phyloP scores from a whole-genome alignment of 2,113 vertebrate species.

The Mola mola region DNA sequence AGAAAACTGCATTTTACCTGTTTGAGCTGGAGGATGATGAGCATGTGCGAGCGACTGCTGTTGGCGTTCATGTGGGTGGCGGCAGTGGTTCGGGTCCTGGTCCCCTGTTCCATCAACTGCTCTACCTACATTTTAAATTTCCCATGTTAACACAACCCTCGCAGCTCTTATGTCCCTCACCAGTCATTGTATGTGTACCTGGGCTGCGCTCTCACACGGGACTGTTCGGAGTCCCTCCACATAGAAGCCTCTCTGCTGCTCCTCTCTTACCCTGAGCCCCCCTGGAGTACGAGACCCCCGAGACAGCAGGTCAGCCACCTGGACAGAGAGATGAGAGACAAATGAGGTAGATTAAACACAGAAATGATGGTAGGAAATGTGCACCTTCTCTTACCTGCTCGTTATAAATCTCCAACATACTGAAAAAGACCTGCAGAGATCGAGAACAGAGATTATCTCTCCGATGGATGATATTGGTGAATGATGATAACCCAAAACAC shows the following conservation, averaged over 20 bases:
- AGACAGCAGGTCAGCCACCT: conserved; percentile 88
- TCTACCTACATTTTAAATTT: conserved; percentile 75
- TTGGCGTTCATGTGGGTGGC: conserved; percentile 88
- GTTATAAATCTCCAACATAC: conserved; percentile 92
- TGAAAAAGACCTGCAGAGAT: conserved; percentile 85
- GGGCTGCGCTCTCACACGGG: conserved; percentile 85
- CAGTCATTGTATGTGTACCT: conserved; percentile 70
- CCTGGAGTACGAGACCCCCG: conserved; percentile 76
- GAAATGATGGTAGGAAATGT: neutral
- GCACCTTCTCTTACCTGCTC: conserved; percentile 83
- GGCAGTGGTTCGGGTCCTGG: conserved; percentile 86
- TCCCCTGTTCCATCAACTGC: conserved; percentile 89
- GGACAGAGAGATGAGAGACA: conserved; percentile 1
- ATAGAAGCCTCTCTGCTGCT: conserved; percentile 88
- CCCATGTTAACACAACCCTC: too few species aligned
- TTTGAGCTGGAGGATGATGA: conserved; percentile 88
- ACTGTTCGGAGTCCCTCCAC: conserved; percentile 87
- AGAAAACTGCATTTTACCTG: too few species aligned
- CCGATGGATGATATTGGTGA: neutral
- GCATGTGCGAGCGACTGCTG: conserved; percentile 92
- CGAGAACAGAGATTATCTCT: neutral
- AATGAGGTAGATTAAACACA: neutral
- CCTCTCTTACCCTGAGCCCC: conserved; percentile 87
- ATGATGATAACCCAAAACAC: neutral
- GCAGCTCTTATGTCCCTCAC: too few species aligned